Conservation (phyloP, 2,888 invertebrate genomes). For the Schizaphis graminum region DNA sequence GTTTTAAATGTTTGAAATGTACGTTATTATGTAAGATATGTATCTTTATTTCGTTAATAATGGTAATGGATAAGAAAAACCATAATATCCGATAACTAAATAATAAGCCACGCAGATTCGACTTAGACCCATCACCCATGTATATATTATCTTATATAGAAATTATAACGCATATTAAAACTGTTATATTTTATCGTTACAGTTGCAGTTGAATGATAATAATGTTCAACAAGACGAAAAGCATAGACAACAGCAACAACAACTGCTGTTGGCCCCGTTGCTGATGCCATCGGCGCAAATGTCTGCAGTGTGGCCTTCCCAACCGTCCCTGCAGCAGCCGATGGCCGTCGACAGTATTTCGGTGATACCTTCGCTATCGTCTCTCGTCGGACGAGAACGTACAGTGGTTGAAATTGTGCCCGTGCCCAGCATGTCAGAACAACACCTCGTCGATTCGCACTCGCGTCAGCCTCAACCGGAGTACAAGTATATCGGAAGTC, state of each 20-base stretch:
- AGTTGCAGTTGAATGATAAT: not conserved
- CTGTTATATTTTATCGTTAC: slow-evolving; percentile 1
- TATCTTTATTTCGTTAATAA: too few species aligned
- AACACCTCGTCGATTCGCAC: slow-evolving; percentile 10
- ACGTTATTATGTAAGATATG: too few species aligned
- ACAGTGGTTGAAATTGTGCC: slow-evolving; percentile 46
- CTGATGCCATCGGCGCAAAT: slow-evolving; percentile 11
- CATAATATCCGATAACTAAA: too few species aligned
- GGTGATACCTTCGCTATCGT: slow-evolving; percentile 12
- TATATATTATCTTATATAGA: not conserved
- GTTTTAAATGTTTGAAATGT: too few species aligned
- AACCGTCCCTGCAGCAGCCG: not conserved
- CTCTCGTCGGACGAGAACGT: slow-evolving; percentile 41
- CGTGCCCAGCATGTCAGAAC: slow-evolving; percentile 53
- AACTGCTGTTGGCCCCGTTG: slow-evolving; percentile 54
- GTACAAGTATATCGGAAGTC: not conserved
- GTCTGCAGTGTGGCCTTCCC: not conserved
- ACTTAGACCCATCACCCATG: too few species aligned
- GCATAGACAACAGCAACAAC: slow-evolving; percentile 20
- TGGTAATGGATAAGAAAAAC: too few species aligned
- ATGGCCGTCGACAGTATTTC: not conserved
- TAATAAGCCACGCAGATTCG: too few species aligned
- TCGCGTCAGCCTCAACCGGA: not conserved
- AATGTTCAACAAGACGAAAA: slow-evolving; percentile 5
- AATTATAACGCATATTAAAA: not conserved